Conservation (phyloP, 2,888 invertebrate genomes). For the Microctonus aethiopoides region DNA sequence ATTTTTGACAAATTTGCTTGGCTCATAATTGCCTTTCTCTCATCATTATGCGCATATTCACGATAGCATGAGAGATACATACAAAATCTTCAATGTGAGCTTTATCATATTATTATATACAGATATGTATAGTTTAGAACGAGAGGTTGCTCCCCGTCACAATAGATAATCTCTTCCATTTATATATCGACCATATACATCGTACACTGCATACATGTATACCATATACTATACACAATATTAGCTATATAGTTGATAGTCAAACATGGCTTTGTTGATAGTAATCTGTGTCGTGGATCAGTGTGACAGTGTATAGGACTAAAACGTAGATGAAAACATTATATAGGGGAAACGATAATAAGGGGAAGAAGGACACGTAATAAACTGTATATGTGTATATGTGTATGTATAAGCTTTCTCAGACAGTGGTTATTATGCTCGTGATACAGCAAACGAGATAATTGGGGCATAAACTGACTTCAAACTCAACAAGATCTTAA, state of each 20-base stretch:
- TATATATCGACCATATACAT: not conserved
- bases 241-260: not conserved
- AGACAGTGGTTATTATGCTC: constrained; percentile 26
- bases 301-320: not conserved
- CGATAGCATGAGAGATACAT: not conserved
- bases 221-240: not conserved
- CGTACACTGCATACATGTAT: not conserved
- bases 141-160: not conserved
- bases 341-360: not conserved
- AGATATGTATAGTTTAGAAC: not conserved
- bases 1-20: not conserved
- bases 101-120: too few species aligned
- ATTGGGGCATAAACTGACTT: constrained; percentile 61
- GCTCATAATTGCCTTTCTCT: not conserved
- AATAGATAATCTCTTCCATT: not conserved
- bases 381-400: too few species aligned
- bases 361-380: not conserved
- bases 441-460: constrained; percentile 58
- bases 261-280: constrained; percentile 28
- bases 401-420: constrained; percentile 15
- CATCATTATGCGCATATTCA: constrained; percentile 11
- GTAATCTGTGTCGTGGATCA: constrained; percentile 6
- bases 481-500: constrained; percentile 51
- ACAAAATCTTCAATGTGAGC: not conserved
- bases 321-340: constrained; percentile 7